Conservation (phyloP, 1,140 invertebrate genomes). For the Metopolophium dirhodum region DNA sequence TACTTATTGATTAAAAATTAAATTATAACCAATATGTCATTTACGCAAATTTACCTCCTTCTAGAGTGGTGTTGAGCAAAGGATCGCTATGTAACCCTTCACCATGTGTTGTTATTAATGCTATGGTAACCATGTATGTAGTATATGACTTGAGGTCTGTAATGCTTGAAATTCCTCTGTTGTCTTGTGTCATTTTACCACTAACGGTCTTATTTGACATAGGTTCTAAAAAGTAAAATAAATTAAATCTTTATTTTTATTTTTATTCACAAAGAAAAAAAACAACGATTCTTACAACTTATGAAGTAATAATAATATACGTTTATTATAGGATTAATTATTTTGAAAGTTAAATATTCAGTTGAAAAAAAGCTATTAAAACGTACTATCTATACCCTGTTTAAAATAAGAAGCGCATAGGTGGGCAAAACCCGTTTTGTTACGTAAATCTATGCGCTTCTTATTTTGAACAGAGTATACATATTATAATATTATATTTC, state of each 20-base stretch:
- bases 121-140: conserved; percentile 76
- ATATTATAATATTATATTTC: too few species aligned
- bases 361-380: too few species aligned
- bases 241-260: neutral
- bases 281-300: neutral
- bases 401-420: too few species aligned
- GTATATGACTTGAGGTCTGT: conserved; percentile 75
- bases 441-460: too few species aligned
- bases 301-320: neutral
- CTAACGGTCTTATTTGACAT: conserved; percentile 25
- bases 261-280: neutral
- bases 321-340: too few species aligned
- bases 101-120: conserved; percentile 76
- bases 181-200: conserved; percentile 59
- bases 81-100: conserved; percentile 74
- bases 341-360: too few species aligned
- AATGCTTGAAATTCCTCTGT: conserved; percentile 62
- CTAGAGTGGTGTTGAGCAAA: conserved; percentile 73
- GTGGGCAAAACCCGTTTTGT: too few species aligned
- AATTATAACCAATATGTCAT: neutral
- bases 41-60: conserved; percentile 65
- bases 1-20: neutral
- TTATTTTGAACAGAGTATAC: too few species aligned
- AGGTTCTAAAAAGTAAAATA: conserved; percentile 33
- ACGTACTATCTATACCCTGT: too few species aligned